These are phyloP conservation scores for Lordiphosa fenestrarum DNA, from an alignment of 2,888 invertebrate species.

Conservation along the genomic window DNA sequence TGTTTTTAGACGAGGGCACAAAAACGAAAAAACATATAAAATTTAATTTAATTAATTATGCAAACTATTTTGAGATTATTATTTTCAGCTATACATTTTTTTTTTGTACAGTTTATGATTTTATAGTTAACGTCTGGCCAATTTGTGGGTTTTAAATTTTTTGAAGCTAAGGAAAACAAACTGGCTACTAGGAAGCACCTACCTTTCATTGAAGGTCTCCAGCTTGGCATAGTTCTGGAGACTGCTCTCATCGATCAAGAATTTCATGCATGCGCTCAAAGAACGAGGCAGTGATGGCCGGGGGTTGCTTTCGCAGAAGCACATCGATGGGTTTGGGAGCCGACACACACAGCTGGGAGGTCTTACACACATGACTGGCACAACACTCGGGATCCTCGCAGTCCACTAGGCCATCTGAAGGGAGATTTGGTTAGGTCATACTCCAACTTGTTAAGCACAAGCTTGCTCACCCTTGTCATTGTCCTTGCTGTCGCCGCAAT, in stretches of 20 bases:
- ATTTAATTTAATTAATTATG: constrained; percentile 65
- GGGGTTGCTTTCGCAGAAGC: constrained; percentile 95
- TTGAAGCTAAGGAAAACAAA: constrained; percentile 25
- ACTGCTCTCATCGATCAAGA: constrained; percentile 98
- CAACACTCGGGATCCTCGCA: constrained; percentile 99
- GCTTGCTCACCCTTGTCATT: constrained; percentile 94
- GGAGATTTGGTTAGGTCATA: neutral
- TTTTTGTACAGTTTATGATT: constrained; percentile 41
- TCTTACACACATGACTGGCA: constrained; percentile 88
- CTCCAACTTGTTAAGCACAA: no score
- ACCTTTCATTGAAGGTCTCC: constrained; percentile 99
- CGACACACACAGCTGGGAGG: constrained; percentile 94
- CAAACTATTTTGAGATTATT: constrained; percentile 73
- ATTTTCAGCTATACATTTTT: constrained; percentile 53
- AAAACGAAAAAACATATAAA: constrained; percentile 77
- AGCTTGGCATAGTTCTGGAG: constrained; percentile 98
- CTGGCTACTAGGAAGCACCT: constrained; percentile 80
- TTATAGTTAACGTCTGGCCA: constrained; percentile 42
- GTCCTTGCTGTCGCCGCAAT: constrained; percentile 96
- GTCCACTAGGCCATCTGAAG: constrained; percentile 95
- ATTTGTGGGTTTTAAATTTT: constrained; percentile 33
- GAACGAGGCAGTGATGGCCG: constrained; percentile 98
- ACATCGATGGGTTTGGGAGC: constrained; percentile 98
- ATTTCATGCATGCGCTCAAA: constrained; percentile 99
- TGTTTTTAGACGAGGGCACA: constrained; percentile 79